Conservation (phyloP, 2,797 vertebrate species). For the Moxostoma hubbsi region DNA sequence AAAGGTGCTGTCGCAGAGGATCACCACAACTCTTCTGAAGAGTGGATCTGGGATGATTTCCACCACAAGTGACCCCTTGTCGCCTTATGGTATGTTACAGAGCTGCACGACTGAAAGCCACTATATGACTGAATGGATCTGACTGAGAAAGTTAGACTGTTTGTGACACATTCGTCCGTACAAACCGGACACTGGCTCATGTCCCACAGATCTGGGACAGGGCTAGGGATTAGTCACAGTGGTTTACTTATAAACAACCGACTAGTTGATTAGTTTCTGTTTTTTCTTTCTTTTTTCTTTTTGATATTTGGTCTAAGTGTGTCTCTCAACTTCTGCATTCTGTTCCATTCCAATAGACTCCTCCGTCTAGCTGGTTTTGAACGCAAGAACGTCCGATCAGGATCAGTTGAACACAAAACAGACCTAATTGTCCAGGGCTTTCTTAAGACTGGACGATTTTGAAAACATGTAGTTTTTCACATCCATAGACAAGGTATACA, state of each 20-base stretch:
- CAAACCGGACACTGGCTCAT: neutral
- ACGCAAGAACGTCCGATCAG: no score
- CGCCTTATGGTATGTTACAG: neutral
- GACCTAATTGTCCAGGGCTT: no score
- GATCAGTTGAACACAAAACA: no score
- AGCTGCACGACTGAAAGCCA: neutral
- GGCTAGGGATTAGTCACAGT: neutral
- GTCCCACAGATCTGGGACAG: neutral
- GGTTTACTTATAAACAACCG: no score
- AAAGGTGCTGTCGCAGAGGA: conserved; percentile 16
- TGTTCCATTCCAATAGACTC: no score
- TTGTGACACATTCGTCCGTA: neutral
- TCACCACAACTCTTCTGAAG: conserved; percentile 22
- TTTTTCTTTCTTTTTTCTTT: no score
- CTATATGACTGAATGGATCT: neutral
- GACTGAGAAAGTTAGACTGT: neutral
- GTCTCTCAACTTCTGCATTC: no score
- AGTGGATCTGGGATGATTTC: conserved; percentile 28
- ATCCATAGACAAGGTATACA: neutral
- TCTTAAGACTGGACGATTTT: no score
- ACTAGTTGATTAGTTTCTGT: no score
- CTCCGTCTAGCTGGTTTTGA: no score
- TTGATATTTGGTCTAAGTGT: no score
- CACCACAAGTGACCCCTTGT: neutral
- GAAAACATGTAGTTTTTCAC: no score